Conservation (phyloP, 2,113 vertebrate genomes). For the Anser brachyrhynchus region DNA sequence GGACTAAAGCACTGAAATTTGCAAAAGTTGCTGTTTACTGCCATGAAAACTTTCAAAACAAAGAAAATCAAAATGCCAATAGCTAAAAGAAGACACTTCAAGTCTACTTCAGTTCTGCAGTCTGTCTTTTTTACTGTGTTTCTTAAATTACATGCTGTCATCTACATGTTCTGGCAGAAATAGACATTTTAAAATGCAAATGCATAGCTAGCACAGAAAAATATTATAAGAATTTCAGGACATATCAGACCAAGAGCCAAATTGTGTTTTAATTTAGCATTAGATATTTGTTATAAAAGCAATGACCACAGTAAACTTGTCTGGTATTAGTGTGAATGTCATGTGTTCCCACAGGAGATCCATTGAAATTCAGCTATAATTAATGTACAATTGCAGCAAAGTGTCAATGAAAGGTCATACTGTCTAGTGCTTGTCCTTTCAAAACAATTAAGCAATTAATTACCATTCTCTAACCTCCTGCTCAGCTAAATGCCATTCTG, state of each 20-base stretch:
- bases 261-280: neutral
- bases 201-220: neutral
- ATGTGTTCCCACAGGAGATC: neutral
- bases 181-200: neutral
- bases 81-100: neutral
- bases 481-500: neutral
- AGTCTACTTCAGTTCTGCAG: neutral
- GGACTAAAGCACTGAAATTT: neutral
- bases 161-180: neutral
- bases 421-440: conserved; percentile 32
- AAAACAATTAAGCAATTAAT: conserved; percentile 63
- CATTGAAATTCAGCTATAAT: conserved; percentile 32
- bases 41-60: neutral
- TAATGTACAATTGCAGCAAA: neutral
- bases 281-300: neutral
- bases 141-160: neutral
- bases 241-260: neutral
- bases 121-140: neutral
- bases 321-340: neutral
- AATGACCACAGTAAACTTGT: neutral
- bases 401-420: conserved; percentile 27
- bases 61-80: neutral
- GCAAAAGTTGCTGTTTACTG: neutral
- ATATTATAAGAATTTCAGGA: neutral
- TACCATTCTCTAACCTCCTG: conserved; percentile 29